Percentiles rank a stretch among this genome's conserved stretches.
Evolutionary conservation across 2,888 invertebrate genomes (phyloP).

Genomic region (Agrypnus murinus): DNA sequence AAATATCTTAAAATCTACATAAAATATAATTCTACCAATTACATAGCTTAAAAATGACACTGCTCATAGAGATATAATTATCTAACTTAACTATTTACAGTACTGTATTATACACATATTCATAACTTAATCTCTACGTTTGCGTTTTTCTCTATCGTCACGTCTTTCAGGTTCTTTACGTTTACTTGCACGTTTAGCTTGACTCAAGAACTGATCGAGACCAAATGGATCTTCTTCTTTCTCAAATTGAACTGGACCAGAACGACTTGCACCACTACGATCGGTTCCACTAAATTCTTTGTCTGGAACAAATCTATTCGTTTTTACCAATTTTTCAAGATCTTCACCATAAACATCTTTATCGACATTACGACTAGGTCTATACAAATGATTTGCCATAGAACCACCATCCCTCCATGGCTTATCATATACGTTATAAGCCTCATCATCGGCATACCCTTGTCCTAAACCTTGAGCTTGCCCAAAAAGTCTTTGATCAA

Average conservation of each 20-base stretch:
- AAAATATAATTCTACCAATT: no score
- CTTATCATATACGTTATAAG: constrained; percentile 98
- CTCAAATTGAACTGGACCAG: constrained; percentile 97
- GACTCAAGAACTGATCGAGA: constrained; percentile 97
- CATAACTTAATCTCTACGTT: constrained; percentile 63
- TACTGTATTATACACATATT: neutral
- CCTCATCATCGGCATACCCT: constrained; percentile 97
- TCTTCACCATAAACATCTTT: constrained; percentile 94
- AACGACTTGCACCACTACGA: constrained; percentile 78
- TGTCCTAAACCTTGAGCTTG: constrained; percentile 90
- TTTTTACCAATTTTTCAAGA: constrained; percentile 90
- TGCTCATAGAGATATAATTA: no score
- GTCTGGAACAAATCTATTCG: constrained; percentile 97
- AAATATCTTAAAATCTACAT: no score
- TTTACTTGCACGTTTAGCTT: constrained; percentile 90
- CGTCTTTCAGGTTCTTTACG: constrained; percentile 75
- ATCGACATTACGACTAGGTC: constrained; percentile 91
- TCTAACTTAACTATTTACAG: no score
- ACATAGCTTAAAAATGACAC: no score
- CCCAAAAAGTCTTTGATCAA: constrained; percentile 97
- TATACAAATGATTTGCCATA: constrained; percentile 91
- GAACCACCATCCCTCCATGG: constrained; percentile 95
- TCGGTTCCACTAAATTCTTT: constrained; percentile 97
- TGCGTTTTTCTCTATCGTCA: constrained; percentile 71
- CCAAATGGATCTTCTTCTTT: constrained; percentile 96